These are phyloP conservation scores for Palythoa heliodiscus DNA, from an alignment of 92 coral and sea anemone species.

Conservation along the genomic window DNA sequence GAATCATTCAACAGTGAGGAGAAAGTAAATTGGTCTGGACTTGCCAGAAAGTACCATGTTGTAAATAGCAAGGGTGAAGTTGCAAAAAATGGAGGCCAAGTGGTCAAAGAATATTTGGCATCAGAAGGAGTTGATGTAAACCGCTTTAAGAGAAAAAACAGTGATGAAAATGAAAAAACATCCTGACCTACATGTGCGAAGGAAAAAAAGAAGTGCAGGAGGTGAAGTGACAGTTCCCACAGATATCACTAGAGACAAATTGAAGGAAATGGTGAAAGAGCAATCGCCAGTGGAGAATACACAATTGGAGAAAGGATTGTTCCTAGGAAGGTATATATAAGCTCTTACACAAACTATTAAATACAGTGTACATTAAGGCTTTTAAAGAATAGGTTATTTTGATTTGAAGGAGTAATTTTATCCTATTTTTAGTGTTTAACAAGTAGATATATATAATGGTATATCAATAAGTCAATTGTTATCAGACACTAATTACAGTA, in stretches of 20 bases:
- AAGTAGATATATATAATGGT: background rate
- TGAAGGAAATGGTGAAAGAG: constrained; percentile 35
- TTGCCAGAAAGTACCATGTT: background rate
- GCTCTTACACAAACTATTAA: constrained; percentile 2
- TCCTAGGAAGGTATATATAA: constrained; percentile 36
- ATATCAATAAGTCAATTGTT: too few species aligned
- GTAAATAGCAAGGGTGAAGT: background rate
- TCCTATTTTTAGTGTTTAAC: background rate
- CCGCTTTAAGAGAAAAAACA: constrained; percentile 33
- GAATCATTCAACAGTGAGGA: background rate
- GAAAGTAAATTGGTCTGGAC: constrained; percentile 7
- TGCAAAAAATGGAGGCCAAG: constrained; percentile 5
- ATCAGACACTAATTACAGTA: too few species aligned
- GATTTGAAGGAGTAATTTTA: background rate
- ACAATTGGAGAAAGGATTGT: constrained; percentile 44
- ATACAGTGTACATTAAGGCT: background rate
- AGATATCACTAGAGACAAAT: constrained; percentile 43
- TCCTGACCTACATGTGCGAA: constrained; percentile 28
- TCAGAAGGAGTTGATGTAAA: constrained; percentile 43
- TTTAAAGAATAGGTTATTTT: background rate
- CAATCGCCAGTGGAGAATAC: constrained; percentile 45
- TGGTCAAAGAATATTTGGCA: constrained; percentile 43
- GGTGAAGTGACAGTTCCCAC: constrained; percentile 64
- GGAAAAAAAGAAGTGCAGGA: constrained; percentile 59
- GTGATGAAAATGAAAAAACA: constrained; percentile 11